Percentiles rank a stretch among this genome's conserved stretches.
Evolutionary conservation across 2,888 invertebrate genomes (phyloP).

Genomic region (Catotricha subobsoleta): DNA sequence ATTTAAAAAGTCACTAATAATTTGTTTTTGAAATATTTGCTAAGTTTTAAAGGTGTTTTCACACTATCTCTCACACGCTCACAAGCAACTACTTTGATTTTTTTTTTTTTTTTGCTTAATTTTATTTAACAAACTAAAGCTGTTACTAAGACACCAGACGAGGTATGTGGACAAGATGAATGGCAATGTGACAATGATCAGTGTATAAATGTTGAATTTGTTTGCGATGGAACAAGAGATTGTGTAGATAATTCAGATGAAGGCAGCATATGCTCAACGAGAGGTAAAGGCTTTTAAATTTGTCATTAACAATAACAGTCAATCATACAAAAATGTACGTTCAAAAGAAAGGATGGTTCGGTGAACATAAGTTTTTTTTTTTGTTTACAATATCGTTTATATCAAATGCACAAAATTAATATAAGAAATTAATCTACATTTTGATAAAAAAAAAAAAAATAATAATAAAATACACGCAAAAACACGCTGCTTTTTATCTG

Average conservation of each 20-base stretch:
- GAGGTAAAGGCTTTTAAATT: neutral
- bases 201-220: constrained; percentile 29
- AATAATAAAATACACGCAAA: neutral
- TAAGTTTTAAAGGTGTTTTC: too few species aligned
- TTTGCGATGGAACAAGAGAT: constrained; percentile 40
- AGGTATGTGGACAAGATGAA: constrained; percentile 14
- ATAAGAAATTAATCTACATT: neutral
- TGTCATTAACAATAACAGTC: neutral
- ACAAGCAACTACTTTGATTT: too few species aligned
- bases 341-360: too few species aligned
- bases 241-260: constrained; percentile 42
- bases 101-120: too few species aligned
- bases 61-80: too few species aligned
- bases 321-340: neutral
- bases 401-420: neutral
- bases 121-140: too few species aligned
- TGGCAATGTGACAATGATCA: constrained; percentile 31
- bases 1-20: too few species aligned
- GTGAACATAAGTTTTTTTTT: neutral
- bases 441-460: neutral
- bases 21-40: too few species aligned
- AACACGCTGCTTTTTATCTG: too few species aligned
- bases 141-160: neutral
- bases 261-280: constrained; percentile 1
- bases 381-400: neutral